phyloP scores from a whole-genome alignment of 1,140 invertebrate species.

The Drosophila obscura region DNA sequence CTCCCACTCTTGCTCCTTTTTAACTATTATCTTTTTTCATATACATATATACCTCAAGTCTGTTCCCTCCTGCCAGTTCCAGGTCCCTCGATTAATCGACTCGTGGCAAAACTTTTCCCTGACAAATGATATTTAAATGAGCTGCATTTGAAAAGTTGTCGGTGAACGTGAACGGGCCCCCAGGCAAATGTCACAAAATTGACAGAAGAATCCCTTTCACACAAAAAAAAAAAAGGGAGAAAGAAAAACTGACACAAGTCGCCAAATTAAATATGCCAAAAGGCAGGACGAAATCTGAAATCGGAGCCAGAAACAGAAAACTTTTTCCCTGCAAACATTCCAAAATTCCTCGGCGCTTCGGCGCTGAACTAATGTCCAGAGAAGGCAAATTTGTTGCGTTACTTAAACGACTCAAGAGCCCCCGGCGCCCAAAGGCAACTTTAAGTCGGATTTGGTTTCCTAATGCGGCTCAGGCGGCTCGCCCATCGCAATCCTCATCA shows the following conservation, averaged over 20 bases:
- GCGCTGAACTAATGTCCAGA: slow-evolving; percentile 38
- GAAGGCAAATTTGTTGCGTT: slow-evolving; percentile 47
- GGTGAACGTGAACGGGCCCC: slow-evolving; percentile 39
- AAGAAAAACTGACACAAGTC: slow-evolving; percentile 60
- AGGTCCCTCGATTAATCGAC: slow-evolving; percentile 38
- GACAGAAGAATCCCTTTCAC: slow-evolving; percentile 56
- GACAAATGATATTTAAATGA: slow-evolving; percentile 80
- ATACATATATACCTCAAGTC: background rate
- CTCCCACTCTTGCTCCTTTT: background rate
- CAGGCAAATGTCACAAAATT: slow-evolving; percentile 60
- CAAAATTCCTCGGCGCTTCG: slow-evolving; percentile 52
- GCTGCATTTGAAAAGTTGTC: slow-evolving; percentile 74
- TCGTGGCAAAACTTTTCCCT: slow-evolving; percentile 42
- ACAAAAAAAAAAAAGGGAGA: slow-evolving; percentile 20
- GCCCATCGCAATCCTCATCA: background rate
- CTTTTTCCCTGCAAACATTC: slow-evolving; percentile 59
- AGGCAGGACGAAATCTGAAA: slow-evolving; percentile 59
- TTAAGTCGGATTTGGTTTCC: slow-evolving; percentile 60
- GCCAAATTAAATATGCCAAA: slow-evolving; percentile 78
- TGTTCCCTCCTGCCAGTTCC: slow-evolving; percentile 2
- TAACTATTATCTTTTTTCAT: background rate
- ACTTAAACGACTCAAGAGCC: slow-evolving; percentile 57
- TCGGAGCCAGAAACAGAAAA: slow-evolving; percentile 53
- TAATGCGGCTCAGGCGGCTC: slow-evolving; percentile 51
- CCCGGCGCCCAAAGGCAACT: slow-evolving; percentile 32